These are phyloP conservation scores for Triops cancriformis DNA, from an alignment of 1,140 invertebrate species.

Conservation along the genomic window DNA sequence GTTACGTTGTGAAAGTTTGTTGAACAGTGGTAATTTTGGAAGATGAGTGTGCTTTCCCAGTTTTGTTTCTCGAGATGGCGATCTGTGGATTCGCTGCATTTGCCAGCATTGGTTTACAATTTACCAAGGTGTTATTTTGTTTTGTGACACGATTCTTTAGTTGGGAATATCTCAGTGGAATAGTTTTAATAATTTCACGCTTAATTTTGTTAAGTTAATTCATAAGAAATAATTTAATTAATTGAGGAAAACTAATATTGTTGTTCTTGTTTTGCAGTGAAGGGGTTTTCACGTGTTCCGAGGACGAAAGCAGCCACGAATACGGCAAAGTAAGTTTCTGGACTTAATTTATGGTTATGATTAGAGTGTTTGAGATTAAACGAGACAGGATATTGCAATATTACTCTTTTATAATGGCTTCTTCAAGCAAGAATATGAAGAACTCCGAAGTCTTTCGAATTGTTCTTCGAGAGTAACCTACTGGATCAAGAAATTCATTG, in stretches of 20 bases:
- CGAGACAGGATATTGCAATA: too few relatives aligned
- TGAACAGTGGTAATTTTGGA: background rate
- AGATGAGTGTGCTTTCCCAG: conserved; percentile 26
- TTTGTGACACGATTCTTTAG: background rate
- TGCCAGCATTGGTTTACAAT: conserved; percentile 24
- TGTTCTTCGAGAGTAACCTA: too few relatives aligned
- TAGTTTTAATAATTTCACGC: too few relatives aligned
- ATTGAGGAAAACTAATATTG: conserved; percentile 14
- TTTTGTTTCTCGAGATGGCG: conserved; percentile 26
- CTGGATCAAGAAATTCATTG: too few relatives aligned
- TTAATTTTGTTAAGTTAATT: background rate
- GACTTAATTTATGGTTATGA: background rate
- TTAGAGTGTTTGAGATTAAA: too few relatives aligned
- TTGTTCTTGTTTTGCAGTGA: conserved; percentile 16
- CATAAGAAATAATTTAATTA: background rate
- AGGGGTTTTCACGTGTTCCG: conserved; percentile 24
- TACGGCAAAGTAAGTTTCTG: conserved; percentile 22
- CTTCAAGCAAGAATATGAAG: too few relatives aligned
- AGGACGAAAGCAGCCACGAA: conserved; percentile 24
- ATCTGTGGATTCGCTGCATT: conserved; percentile 24
- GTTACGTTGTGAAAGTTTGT: background rate
- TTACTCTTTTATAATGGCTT: too few relatives aligned
- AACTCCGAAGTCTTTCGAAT: too few relatives aligned
- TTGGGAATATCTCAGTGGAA: too few relatives aligned
- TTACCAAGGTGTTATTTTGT: conserved; percentile 17